Conservation (phyloP, 2,888 invertebrate species). For the Ectemnius cavifrons region DNA sequence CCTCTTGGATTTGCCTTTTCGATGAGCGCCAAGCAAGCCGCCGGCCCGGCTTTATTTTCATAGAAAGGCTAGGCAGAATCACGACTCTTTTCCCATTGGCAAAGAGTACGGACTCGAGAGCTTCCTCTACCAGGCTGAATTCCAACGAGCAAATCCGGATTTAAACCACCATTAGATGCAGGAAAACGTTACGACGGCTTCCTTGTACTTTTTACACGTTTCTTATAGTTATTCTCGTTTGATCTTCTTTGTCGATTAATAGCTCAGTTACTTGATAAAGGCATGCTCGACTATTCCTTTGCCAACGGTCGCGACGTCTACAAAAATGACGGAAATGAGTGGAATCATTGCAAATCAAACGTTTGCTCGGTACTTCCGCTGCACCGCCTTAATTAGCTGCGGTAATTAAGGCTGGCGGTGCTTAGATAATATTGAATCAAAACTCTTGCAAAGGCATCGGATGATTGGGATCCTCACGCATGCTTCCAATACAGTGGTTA, state of each 20-base stretch:
- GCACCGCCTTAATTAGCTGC: conserved; percentile 31
- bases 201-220: too few relatives aligned
- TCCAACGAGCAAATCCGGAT: too few relatives aligned
- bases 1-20: conserved; percentile 34
- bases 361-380: conserved; percentile 18
- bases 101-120: too few relatives aligned
- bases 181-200: too few relatives aligned
- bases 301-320: too few relatives aligned
- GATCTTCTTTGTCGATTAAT: background rate
- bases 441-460: background rate
- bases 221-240: too few relatives aligned
- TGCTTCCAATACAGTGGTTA: conserved; percentile 37
- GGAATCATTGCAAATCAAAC: conserved; percentile 5
- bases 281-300: too few relatives aligned
- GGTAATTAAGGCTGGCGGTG: conserved; percentile 38
- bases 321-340: background rate
- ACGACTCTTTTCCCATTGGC: too few relatives aligned
- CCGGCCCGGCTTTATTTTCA: background rate
- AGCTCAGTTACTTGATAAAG: background rate
- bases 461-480: conserved; percentile 38
- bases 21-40: too few relatives aligned
- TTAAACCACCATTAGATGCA: too few relatives aligned
- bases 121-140: too few relatives aligned
- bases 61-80: too few relatives aligned
- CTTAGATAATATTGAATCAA: conserved; percentile 23